These are phyloP conservation scores for Burhinus bistriatus DNA, from an alignment of 2,113 vertebrate species.

Conservation along the genomic window DNA sequence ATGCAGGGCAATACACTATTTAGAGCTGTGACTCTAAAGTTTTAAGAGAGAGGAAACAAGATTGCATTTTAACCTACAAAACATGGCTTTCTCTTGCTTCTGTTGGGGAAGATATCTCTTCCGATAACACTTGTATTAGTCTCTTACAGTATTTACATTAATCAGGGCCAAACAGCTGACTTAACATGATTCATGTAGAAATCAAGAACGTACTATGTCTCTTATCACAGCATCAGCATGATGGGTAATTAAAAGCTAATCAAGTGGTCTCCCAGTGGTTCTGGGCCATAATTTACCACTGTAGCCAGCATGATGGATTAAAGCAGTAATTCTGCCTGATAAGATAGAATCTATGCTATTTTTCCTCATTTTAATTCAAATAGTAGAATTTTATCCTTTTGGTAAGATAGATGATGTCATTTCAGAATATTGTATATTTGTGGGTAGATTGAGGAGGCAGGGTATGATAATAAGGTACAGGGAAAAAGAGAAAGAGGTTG, in stretches of 20 bases:
- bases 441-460: background rate
- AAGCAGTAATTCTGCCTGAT: background rate
- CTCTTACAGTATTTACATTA: background rate
- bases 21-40: background rate
- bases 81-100: background rate
- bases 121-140: background rate
- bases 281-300: background rate
- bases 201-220: background rate
- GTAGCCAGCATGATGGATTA: background rate
- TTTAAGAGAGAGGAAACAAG: background rate
- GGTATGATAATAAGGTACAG: background rate
- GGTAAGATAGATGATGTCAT: background rate
- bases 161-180: background rate
- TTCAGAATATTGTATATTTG: background rate
- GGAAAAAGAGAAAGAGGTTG: background rate
- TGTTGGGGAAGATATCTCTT: background rate
- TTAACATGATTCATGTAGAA: background rate
- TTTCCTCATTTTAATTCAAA: background rate
- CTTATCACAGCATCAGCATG: background rate
- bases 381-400: background rate
- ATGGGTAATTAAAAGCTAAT: slow-evolving; percentile 21
- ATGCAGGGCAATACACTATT: background rate
- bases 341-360: background rate
- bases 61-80: background rate
- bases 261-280: background rate